Conservation (phyloP, 1,140 invertebrate species). For the Acromyrmex echinatior region DNA sequence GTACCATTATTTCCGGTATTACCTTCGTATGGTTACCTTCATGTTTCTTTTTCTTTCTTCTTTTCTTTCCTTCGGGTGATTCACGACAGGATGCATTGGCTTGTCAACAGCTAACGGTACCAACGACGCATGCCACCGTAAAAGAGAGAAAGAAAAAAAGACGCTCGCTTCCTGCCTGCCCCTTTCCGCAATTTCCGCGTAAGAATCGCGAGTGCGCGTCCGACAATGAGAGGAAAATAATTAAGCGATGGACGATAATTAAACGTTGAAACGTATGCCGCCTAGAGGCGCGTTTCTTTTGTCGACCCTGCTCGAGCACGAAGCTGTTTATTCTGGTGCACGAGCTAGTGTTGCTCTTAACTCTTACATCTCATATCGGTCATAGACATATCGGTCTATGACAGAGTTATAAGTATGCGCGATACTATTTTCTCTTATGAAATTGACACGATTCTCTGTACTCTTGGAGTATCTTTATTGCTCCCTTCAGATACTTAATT, state of each 20-base stretch:
- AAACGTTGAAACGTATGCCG: conserved; percentile 65
- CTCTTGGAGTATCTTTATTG: neutral
- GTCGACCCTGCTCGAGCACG: neutral
- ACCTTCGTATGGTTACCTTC: conserved; percentile 51
- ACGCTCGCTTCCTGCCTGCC: conserved; percentile 42
- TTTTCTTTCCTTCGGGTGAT: conserved; percentile 29
- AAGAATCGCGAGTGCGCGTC: conserved; percentile 33
- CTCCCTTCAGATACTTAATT: neutral
- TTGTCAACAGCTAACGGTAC: conserved; percentile 70
- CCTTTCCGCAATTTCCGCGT: conserved; percentile 69
- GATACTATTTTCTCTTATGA: conserved; percentile 19
- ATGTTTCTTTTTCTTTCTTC: neutral
- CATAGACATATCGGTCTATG: neutral
- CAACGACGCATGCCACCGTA: conserved; percentile 38
- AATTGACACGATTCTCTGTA: conserved; percentile 5
- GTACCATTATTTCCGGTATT: conserved; percentile 62
- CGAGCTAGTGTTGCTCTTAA: conserved; percentile 6
- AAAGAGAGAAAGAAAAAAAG: neutral
- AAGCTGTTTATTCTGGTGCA: conserved; percentile 33
- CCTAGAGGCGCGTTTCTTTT: conserved; percentile 35
- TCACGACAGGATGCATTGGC: conserved; percentile 66
- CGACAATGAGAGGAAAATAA: conserved; percentile 69
- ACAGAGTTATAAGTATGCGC: neutral
- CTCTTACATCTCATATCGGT: conserved; percentile 4
- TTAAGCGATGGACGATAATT: conserved; percentile 73